These are phyloP conservation scores for Thalassophryne amazonica DNA, from an alignment of 2,797 vertebrate species.

Conservation along the genomic window DNA sequence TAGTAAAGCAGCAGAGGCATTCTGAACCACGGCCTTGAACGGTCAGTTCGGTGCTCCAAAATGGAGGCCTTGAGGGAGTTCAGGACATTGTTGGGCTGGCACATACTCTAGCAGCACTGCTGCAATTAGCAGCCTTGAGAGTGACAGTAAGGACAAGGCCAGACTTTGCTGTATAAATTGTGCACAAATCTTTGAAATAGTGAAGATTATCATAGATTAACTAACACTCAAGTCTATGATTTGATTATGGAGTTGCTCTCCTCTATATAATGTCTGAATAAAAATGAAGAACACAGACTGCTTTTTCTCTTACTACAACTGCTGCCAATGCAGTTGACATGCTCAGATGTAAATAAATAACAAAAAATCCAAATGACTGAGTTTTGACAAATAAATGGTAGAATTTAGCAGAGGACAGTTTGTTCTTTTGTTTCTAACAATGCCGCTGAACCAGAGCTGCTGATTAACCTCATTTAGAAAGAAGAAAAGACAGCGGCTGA, in stretches of 20 bases:
- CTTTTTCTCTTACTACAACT: too few relatives aligned
- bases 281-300: constrained; percentile 10
- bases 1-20: constrained; percentile 61
- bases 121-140: constrained; percentile 59
- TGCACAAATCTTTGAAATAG: constrained; percentile 13
- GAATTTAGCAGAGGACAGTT: constrained; percentile 19
- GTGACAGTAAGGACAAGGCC: too few relatives aligned
- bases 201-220: constrained; percentile 24
- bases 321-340: neutral
- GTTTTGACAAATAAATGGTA: constrained; percentile 4
- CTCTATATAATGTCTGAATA: neutral
- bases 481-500: constrained; percentile 10
- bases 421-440: constrained; percentile 10
- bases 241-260: constrained; percentile 27
- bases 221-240: constrained; percentile 4
- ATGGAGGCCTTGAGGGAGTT: constrained; percentile 61
- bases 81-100: constrained; percentile 42
- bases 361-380: constrained; percentile 11
- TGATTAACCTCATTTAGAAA: constrained; percentile 13
- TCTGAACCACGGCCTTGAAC: constrained; percentile 63
- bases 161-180: constrained; percentile 2
- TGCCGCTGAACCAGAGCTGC: neutral
- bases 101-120: constrained; percentile 35
- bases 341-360: constrained; percentile 3
- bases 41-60: constrained; percentile 57